These are phyloP conservation scores for Cephus cinctus DNA, from an alignment of 1,140 invertebrate species.

Conservation along the genomic window DNA sequence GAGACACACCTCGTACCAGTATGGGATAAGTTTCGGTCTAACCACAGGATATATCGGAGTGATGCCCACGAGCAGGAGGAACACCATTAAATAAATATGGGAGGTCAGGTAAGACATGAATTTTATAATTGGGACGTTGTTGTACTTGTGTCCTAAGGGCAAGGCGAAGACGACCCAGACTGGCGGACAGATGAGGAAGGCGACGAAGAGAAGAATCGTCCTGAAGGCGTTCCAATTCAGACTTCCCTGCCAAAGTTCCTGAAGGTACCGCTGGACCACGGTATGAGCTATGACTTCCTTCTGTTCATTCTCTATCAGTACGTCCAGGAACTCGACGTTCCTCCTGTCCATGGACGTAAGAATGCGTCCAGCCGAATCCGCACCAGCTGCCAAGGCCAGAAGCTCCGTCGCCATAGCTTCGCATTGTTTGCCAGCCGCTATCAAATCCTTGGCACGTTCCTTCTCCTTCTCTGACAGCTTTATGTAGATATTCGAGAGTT, in stretches of 20 bases:
- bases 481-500: slow-evolving; percentile 91
- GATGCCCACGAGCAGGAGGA: slow-evolving; percentile 88
- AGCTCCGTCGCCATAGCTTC: slow-evolving; percentile 97
- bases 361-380: slow-evolving; percentile 89
- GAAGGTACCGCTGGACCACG: slow-evolving; percentile 83
- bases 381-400: slow-evolving; percentile 87
- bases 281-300: slow-evolving; percentile 94
- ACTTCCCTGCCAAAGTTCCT: slow-evolving; percentile 96
- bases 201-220: slow-evolving; percentile 87
- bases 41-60: slow-evolving; percentile 84
- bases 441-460: slow-evolving; percentile 94
- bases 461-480: slow-evolving; percentile 91
- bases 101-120: slow-evolving; percentile 99
- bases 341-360: slow-evolving; percentile 88
- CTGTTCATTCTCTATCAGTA: slow-evolving; percentile 97
- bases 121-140: slow-evolving; percentile 97
- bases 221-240: slow-evolving; percentile 95
- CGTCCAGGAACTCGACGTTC: slow-evolving; percentile 94
- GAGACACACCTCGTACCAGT: slow-evolving; percentile 96
- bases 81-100: slow-evolving; percentile 94
- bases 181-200: slow-evolving; percentile 90
- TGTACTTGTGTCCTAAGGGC: slow-evolving; percentile 92
- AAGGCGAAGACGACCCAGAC: slow-evolving; percentile 96
- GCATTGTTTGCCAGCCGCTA: slow-evolving; percentile 92
- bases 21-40: slow-evolving; percentile 69